Evolutionary conservation across 53 echinoderm and acorn worm species (phyloP), one percentile per base, ranked within the genome.

Genomic region (Henricia sp.): DNA sequence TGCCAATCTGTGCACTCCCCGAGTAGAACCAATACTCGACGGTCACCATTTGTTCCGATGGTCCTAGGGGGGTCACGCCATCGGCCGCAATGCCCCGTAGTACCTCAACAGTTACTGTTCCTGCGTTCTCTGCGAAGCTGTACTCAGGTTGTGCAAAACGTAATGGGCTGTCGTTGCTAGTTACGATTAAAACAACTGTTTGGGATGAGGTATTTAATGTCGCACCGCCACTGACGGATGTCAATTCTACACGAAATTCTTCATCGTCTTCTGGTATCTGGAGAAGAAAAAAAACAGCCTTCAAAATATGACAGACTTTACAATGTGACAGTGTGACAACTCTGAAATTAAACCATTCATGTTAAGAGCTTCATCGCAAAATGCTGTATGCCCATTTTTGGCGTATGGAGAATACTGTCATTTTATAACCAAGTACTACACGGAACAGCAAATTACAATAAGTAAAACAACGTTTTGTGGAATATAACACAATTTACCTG

Each of bases 201-300:
- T 52, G 83, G 6, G 62, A 51, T 3, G 92, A 82, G 24, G 84
- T 35, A 68, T 95, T 91, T 36, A 92, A 39, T n/a, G 72, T 82
- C 11, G 99, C 99, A 16, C 93, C 93, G n/a, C 90, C 91, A 23
- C 72, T 85, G 25, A 84, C 91, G 23, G 88, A 87, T 8, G 76
- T 83, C 43, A 99, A 70, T 26, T 74, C 76, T 11, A 99, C 63
- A 10, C 86, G 86, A 76, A 99, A 99, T 43, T 84, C 67, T 63
- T 99, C 99, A 67, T 95, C 99, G 84, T 85, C 83, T 24, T 99
- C 99, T 42, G 99, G 99, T 33, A 95, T 82, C 99, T 99, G n/a
- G n/a, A n/a, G n/a, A n/a, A n/a, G n/a, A 48, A 25, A 25, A 19
- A 62, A 62, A 62, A 62, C 40, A 37, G 16, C 24, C 4, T 16